Conservation (phyloP, 2,113 vertebrate genomes). For the Lophius piscatorius region DNA sequence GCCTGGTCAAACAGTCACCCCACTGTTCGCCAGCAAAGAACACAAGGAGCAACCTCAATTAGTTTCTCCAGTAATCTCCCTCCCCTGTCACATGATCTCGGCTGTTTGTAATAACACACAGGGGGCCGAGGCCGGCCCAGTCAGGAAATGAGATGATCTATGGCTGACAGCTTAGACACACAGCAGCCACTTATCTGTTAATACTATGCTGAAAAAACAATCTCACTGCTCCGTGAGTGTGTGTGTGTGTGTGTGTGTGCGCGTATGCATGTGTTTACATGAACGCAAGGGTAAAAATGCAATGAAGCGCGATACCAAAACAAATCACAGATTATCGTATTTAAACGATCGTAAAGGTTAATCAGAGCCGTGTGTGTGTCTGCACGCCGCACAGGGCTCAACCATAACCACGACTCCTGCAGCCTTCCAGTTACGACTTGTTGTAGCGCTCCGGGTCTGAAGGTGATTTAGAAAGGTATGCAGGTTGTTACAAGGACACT, state of each 20-base stretch:
- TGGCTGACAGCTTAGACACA: slow-evolving; percentile 68
- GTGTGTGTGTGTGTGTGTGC: slow-evolving; percentile 9
- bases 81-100: slow-evolving; percentile 57
- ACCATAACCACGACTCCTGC: too few relatives aligned
- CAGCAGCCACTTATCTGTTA: slow-evolving; percentile 71
- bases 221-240: slow-evolving; percentile 15
- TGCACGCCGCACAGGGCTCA: background rate
- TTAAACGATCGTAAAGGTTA: slow-evolving; percentile 3
- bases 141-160: slow-evolving; percentile 80
- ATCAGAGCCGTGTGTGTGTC: slow-evolving; percentile 13
- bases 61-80: slow-evolving; percentile 61
- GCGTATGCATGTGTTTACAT: background rate
- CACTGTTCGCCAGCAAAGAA: slow-evolving; percentile 63
- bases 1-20: slow-evolving; percentile 69
- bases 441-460: too few relatives aligned
- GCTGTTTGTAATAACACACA: slow-evolving; percentile 73
- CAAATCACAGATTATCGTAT: slow-evolving; percentile 39
- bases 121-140: slow-evolving; percentile 46
- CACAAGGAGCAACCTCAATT: slow-evolving; percentile 60
- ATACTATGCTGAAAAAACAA: slow-evolving; percentile 60
- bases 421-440: too few relatives aligned
- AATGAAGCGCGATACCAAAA: slow-evolving; percentile 39
- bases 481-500: slow-evolving; percentile 20
- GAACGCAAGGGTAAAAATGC: slow-evolving; percentile 19
- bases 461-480: too few relatives aligned